These are phyloP conservation scores for Drosophila santomea DNA, from an alignment of 1,140 invertebrate species.

Conservation along the genomic window DNA sequence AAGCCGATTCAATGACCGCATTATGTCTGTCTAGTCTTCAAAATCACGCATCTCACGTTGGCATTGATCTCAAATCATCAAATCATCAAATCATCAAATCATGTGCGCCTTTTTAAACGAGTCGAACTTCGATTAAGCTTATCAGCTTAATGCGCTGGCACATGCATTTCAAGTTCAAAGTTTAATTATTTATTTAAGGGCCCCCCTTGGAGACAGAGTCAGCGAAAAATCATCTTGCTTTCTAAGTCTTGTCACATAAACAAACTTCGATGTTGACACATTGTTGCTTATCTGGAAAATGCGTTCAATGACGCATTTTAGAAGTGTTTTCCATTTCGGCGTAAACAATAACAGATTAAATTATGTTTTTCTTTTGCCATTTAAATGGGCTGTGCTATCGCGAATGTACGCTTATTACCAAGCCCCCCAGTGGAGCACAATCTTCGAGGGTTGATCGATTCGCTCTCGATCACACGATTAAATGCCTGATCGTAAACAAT, in stretches of 20 bases:
- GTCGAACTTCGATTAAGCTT: constrained; percentile 5
- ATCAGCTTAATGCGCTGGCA: constrained; percentile 27
- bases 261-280: neutral
- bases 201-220: constrained; percentile 34
- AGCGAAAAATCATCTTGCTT: neutral
- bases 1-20: constrained; percentile 52
- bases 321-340: constrained; percentile 50
- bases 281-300: constrained; percentile 66
- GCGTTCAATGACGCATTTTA: constrained; percentile 75
- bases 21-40: constrained; percentile 27
- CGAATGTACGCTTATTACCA: constrained; percentile 13
- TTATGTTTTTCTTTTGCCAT: constrained; percentile 60
- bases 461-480: constrained; percentile 46
- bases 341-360: constrained; percentile 79
- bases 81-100: neutral
- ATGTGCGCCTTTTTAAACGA: constrained; percentile 2
- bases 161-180: constrained; percentile 47
- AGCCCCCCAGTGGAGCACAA: constrained; percentile 53
- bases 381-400: constrained; percentile 64
- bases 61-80: constrained; percentile 16
- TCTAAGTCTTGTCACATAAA: neutral
- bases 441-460: constrained; percentile 50
- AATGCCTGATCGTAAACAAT: constrained; percentile 36
- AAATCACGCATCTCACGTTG: constrained; percentile 12
- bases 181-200: constrained; percentile 28